Conservation (phyloP, 2,113 vertebrate genomes). For the Macrotis lagotis region DNA sequence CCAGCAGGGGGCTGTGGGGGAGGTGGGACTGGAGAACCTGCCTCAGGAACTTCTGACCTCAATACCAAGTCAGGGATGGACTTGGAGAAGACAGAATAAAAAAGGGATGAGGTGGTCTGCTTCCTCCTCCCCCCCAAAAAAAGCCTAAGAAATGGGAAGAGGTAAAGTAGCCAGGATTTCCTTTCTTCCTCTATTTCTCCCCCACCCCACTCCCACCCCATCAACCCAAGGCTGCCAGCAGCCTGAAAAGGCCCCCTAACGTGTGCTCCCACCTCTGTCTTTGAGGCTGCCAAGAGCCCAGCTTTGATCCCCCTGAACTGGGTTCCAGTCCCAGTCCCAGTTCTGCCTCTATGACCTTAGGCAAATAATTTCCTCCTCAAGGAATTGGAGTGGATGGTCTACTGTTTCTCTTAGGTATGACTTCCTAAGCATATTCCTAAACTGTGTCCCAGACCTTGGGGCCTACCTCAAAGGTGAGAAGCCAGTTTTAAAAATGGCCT, state of each 20-base stretch:
- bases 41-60: background rate
- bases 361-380: background rate
- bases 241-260: background rate
- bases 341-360: background rate
- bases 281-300: background rate
- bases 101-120: background rate
- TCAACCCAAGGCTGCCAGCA: background rate
- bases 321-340: background rate
- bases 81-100: background rate
- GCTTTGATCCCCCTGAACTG: background rate
- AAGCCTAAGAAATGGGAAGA: background rate
- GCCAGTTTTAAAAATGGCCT: background rate
- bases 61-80: background rate
- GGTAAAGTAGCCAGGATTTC: background rate
- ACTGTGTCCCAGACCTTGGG: background rate
- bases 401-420: background rate
- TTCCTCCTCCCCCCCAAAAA: background rate
- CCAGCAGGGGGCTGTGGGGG: background rate
- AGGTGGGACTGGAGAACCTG: background rate
- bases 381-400: background rate
- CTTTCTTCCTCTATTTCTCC: background rate
- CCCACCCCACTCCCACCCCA: background rate
- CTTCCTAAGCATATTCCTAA: background rate
- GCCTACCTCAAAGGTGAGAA: background rate
- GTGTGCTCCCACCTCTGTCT: background rate